Conservation (phyloP, 2,113 vertebrate species). For the Apaloderma vittatum region DNA sequence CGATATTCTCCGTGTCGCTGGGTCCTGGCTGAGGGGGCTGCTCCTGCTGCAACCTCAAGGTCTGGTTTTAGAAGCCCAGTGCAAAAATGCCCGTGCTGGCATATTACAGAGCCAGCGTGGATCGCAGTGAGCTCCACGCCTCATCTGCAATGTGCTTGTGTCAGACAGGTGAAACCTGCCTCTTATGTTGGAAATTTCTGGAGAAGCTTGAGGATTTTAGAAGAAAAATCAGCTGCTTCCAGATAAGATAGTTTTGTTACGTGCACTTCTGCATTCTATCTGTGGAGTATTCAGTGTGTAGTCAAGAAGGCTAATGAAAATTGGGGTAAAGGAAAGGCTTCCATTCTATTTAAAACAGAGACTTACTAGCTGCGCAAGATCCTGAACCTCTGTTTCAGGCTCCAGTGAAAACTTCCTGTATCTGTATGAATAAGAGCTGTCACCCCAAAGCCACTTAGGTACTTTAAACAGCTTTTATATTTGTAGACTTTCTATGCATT, state of each 20-base stretch:
- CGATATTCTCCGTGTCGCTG: neutral
- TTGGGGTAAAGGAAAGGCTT: neutral
- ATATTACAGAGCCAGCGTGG: neutral
- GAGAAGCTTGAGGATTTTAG: neutral
- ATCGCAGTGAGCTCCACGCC: neutral
- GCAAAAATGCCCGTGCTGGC: neutral
- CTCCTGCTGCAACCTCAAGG: neutral
- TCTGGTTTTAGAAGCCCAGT: neutral
- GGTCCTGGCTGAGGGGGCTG: neutral
- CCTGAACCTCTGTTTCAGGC: neutral
- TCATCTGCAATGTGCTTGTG: fast-evolving
- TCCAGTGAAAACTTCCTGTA: neutral
- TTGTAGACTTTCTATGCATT: neutral
- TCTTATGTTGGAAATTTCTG: neutral
- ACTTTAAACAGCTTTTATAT: neutral
- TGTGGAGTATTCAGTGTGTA: fast-evolving
- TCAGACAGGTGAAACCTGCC: neutral
- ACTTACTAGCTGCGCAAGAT: neutral
- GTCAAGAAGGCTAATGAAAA: neutral
- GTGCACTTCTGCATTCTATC: neutral
- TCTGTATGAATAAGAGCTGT: neutral
- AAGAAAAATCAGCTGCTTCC: neutral
- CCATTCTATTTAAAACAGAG: neutral
- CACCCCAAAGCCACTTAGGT: neutral
- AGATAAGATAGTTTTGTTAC: neutral